Evolutionary conservation across 2,113 vertebrate species (phyloP), one percentile per base, ranked within the genome.

Genomic region (Calidris pugnax): DNA sequence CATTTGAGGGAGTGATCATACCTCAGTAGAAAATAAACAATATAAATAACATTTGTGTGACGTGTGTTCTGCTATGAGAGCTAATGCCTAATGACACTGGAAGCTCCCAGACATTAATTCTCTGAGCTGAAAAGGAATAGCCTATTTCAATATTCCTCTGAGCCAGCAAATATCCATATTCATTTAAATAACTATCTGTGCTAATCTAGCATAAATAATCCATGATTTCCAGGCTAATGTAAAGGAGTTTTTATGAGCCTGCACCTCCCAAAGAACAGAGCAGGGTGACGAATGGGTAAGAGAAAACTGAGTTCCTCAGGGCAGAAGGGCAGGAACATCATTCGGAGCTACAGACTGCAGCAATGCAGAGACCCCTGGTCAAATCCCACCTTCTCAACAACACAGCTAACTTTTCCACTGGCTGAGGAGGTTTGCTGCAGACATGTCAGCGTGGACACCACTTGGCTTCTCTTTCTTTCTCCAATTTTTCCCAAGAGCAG

Each of bases 21-120:
- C 35, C 93, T 85, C 69, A 79, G 87, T 35, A 79, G 84, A 89
- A 93, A 95, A 95, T 62, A 85, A 94, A 90, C 87, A 93, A 50
- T 68, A 96, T 83, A 87, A 95, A 95, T 85, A 92, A 95, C 80
- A 59, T 91, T 57, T 76, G 48, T 72, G 60, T 78, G 80, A 85
- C 21, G 3, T 4, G 3, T 91, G 68, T 53, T 95, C 83, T 90
- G 86, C 76, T 35, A 12, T 48, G 78, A 91, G 62, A 85, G 48
- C 73, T 72, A 72, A 72, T 35, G 62, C 71, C 10, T 7, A 69
- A 53, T 57, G 57, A 37, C 62, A 56, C 62, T 82, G 94, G 57
- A 82, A 90, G 57, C 57, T 91, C 78, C 69, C 82, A 76, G 80
- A 67, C 47, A 47, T 60, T 72, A 60, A 81, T 75, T 72, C 64